Conservation (phyloP, 35 echinoderm and acorn worm genomes). For the Lytechinus pictus region DNA sequence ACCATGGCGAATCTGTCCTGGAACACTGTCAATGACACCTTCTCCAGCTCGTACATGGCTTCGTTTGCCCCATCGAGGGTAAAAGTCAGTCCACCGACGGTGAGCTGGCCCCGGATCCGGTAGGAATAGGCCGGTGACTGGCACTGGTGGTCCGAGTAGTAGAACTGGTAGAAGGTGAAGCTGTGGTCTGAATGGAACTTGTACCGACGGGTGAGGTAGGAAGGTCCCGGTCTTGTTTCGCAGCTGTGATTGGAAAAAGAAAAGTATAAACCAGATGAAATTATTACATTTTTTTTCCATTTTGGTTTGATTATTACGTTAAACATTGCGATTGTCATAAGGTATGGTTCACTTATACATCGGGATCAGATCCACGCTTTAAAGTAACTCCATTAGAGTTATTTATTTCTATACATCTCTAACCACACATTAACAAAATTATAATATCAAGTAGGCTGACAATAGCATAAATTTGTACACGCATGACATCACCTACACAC, state of each 20-base stretch:
- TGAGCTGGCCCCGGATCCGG: conserved; percentile 66
- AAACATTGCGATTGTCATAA: too few species aligned
- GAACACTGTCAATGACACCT: conserved; percentile 72
- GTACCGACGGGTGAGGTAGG: conserved; percentile 80
- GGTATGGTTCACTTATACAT: too few species aligned
- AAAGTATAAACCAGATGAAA: too few species aligned
- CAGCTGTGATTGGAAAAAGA: conserved; percentile 55
- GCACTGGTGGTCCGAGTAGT: conserved; percentile 87
- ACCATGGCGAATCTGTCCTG: conserved; percentile 56
- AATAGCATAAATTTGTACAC: too few species aligned
- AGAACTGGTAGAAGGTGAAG: conserved; percentile 90
- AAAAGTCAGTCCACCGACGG: conserved; percentile 46
- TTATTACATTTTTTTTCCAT: too few species aligned
- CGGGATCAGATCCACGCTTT: too few species aligned
- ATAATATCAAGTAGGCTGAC: too few species aligned
- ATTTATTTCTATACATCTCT: too few species aligned
- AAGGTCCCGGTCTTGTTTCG: conserved; percentile 85
- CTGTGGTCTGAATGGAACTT: conserved; percentile 83
- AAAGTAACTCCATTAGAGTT: too few species aligned
- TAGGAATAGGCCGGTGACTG: conserved; percentile 78
- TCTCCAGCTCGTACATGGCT: conserved; percentile 81
- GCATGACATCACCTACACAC: too few species aligned
- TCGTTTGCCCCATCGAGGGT: conserved; percentile 60
- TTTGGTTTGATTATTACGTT: too few species aligned
- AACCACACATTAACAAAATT: too few species aligned